Evolutionary conservation across 2,113 vertebrate genomes (phyloP), one percentile per base, ranked within the genome.

Genomic region (Passerina amoena): DNA sequence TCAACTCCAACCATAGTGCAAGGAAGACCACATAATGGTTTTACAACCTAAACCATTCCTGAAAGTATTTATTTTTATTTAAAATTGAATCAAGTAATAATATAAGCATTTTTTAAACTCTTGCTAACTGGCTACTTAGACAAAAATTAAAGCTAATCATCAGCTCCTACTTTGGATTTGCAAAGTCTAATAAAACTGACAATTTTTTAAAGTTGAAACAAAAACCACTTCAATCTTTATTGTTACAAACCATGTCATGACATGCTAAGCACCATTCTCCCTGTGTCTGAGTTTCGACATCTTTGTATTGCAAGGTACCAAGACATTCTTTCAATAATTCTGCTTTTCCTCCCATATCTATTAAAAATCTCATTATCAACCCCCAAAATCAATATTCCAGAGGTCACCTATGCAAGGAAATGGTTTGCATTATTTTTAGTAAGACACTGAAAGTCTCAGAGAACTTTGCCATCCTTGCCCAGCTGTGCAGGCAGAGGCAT

Each of bases 371-470:
- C 44, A 14, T 27, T 65, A 30, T 38, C 17, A 83, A 76, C 47
- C 28, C 10, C 53, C 20, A 53, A 60, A 50, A 1, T 35, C 30
- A 63, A 0, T 71, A 64, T 82, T 88, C 57, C 13, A 18, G 47
- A 37, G 6, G 10, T 18, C 28, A 72, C 20, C 18, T 68, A 35
- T 54, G 3, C 24, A 48, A 50, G 30, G 38, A 81, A 82, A 8
- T 0, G 0, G 4, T 80, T 73, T 3, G 1, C n/a, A 18, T 51
- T 50, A 27, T 56, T 75, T 86, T 84, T 9, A 72, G 27, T n/a
- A 33, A 64, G 31, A 31, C 11, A 20, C 20, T 54, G 17, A 21
- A 79, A 61, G 6, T 22, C 17, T 87, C 10, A 2, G 23, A 17
- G 44, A 66, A 23, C 30, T 89, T 73, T 72, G 35, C 20, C 8